Evolutionary conservation across 2,113 vertebrate species (phyloP), one percentile per base, ranked within the genome.

Genomic region (Caracal caracal): DNA sequence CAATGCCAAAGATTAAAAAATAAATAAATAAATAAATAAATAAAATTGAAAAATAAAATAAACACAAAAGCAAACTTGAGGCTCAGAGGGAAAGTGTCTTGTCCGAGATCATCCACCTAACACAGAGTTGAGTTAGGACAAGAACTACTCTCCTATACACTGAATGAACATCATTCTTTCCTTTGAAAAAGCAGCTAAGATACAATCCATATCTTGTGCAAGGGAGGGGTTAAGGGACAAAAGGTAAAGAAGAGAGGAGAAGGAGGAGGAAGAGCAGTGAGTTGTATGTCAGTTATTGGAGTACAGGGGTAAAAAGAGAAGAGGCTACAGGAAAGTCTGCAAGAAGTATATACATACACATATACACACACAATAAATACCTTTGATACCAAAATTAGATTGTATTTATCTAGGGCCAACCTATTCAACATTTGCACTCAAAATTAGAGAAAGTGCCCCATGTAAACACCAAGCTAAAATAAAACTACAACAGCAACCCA

Each of bases 401-500:
- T 78, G 8, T 40, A 49, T 83, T 94, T 71, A 40, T 12, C 37
- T 61, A 63, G 30, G 61, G 19, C 20, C 65, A 76, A 10, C 0
- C 33, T 93, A 35, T 11, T 79, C 26, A 94, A 53, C 11, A 83
- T 37, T 26, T 47, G 1, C 10, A n/a, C 33, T 17, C n/a, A 47
- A 83, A 90, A 20, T 78, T 43, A 59, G 35, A 75, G 47, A 66
- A 92, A 93, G 26, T 28, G 3, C 16, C 10, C 6, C 63, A 35
- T 90, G 43, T 40, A 96, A 91, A 83, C 6, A 66, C 17, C 12
- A 92, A 49, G 19, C 2, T 95, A 92, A 95, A 84, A 93, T 91
- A 70, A 92, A 94, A 78, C 63, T 70, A 26, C 33, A 76, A 37
- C 0, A 15, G 28, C 35, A 2, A 73, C 66, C 19, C 22, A 78